Conservation (phyloP, 2,888 invertebrate species). For the Drosophila kokeensis region DNA sequence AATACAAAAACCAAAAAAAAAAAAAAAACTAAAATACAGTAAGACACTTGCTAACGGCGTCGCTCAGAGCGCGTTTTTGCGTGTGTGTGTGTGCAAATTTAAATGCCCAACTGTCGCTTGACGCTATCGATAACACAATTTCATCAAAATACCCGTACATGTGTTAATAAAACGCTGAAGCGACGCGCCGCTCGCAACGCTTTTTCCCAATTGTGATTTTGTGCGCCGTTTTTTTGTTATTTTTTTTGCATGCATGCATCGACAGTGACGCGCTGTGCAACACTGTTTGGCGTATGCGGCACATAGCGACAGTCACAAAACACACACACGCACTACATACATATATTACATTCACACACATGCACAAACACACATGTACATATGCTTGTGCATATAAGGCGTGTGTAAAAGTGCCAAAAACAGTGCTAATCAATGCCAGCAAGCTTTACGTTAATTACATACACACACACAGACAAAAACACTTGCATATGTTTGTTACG, state of each 20-base stretch:
- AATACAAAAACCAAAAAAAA: slow-evolving; percentile 19
- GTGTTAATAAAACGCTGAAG: slow-evolving; percentile 17
- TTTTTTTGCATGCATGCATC: slow-evolving; percentile 49
- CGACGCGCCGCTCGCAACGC: slow-evolving; percentile 26
- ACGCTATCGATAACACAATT: slow-evolving; percentile 68
- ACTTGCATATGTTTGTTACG: slow-evolving; percentile 44
- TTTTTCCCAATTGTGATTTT: slow-evolving; percentile 53
- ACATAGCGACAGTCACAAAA: slow-evolving; percentile 72
- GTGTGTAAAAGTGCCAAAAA: slow-evolving; percentile 62
- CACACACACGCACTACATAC: slow-evolving; percentile 17
- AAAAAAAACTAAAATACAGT: slow-evolving; percentile 6
- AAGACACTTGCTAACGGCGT: slow-evolving; percentile 44
- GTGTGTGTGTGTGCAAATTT: slow-evolving; percentile 45
- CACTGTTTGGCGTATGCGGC: slow-evolving; percentile 65
- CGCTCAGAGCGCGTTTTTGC: slow-evolving; percentile 32
- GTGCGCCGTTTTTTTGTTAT: slow-evolving; percentile 56
- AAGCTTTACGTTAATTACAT: slow-evolving; percentile 64
- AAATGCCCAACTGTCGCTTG: slow-evolving; percentile 69
- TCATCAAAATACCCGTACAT: slow-evolving; percentile 8
- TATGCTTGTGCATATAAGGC: slow-evolving; percentile 58
- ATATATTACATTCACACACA: slow-evolving; percentile 29
- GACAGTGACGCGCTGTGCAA: slow-evolving; percentile 62
- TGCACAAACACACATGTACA: slow-evolving; percentile 12
- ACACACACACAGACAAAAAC: slow-evolving; percentile 20
- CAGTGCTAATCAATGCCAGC: slow-evolving; percentile 72